Conservation (phyloP, 2,113 vertebrate genomes). For the Platysteira castanea region DNA sequence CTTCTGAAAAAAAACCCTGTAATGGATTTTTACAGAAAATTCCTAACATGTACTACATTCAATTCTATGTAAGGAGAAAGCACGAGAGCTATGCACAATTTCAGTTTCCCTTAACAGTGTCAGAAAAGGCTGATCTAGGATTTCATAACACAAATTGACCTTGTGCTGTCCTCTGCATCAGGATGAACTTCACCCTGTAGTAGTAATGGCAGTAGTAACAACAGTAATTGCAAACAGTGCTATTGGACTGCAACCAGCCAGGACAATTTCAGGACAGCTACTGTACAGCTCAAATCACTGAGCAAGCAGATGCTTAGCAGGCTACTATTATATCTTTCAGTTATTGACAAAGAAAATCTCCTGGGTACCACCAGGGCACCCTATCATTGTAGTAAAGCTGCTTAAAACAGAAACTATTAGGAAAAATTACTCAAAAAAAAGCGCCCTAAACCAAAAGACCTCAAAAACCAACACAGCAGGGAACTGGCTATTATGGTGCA, state of each 20-base stretch:
- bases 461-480: background rate
- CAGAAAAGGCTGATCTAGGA: background rate
- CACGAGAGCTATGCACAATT: background rate
- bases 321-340: background rate
- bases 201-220: background rate
- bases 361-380: background rate
- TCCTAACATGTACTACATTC: background rate
- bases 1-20: background rate
- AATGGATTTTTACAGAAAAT: background rate
- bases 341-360: constrained; percentile 16
- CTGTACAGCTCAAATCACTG: constrained; percentile 4
- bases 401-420: background rate
- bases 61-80: background rate
- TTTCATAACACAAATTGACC: constrained; percentile 7
- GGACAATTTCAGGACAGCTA: constrained; percentile 22
- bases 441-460: background rate
- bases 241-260: background rate
- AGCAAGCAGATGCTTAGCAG: constrained; percentile 2
- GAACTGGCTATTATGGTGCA: background rate
- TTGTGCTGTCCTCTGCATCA: background rate
- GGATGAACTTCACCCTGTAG: background rate
- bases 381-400: background rate
- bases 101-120: background rate
- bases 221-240: background rate
- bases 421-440: background rate